Percentiles rank a stretch among this genome's conserved stretches.
Evolutionary conservation across 2,797 vertebrate species (phyloP).

Genomic region (Enteromius paludinosus): DNA sequence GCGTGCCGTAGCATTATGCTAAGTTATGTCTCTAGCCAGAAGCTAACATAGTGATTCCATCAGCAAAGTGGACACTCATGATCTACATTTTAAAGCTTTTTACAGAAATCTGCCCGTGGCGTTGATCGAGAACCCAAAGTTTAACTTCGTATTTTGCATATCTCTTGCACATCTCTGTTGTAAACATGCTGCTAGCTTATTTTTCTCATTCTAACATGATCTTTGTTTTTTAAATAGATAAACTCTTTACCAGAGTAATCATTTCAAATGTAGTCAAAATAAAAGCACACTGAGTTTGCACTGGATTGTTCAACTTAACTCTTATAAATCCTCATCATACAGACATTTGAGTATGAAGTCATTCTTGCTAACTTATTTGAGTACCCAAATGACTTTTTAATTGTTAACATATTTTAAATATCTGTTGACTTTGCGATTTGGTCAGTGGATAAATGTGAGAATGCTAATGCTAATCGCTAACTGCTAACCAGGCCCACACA

Average conservation of each 20-base stretch:
- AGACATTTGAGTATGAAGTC: neutral
- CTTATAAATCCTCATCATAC: neutral
- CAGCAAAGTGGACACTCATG: constrained; percentile 6
- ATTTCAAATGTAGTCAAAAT: constrained; percentile 1
- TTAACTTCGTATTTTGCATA: neutral
- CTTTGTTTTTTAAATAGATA: neutral
- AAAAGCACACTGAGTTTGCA: neutral
- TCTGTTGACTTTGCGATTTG: neutral
- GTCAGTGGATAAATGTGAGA: neutral
- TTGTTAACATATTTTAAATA: neutral
- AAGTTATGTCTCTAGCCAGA: constrained; percentile 21
- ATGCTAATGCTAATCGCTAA: neutral
- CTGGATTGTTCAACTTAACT: neutral
- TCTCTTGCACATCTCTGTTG: neutral
- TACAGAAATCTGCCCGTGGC: neutral
- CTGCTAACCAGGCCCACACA: neutral
- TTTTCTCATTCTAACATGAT: neutral
- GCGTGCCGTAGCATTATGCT: neutral
- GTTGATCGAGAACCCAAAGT: neutral
- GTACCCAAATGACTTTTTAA: neutral
- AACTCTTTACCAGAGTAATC: neutral
- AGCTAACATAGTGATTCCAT: constrained; percentile 22
- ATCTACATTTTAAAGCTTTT: constrained; percentile 6
- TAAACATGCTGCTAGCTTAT: constrained; percentile 3
- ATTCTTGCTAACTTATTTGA: neutral